Evolutionary conservation across 64 coral and sea anemone species (phyloP).

Genomic region (Actinia tenebrosa): DNA sequence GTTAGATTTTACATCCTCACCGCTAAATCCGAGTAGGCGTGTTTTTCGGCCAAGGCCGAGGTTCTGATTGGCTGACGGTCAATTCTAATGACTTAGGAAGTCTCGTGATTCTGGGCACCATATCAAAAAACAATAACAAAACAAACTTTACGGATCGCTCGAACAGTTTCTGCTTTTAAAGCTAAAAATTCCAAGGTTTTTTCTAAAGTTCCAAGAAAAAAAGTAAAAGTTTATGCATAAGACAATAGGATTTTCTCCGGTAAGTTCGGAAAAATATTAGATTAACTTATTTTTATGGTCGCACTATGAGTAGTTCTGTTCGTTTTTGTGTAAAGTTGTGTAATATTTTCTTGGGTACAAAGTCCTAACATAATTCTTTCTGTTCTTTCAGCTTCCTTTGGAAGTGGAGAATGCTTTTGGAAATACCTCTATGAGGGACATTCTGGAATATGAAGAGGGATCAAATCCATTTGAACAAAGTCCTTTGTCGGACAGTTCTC

Average conservation of each 20-base stretch:
- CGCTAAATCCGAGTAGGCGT: slow-evolving; percentile 59
- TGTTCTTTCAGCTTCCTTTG: slow-evolving; percentile 69
- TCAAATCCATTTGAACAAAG: slow-evolving; percentile 1
- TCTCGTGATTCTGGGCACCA: slow-evolving; percentile 93
- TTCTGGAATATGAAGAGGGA: background rate
- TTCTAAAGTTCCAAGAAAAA: background rate
- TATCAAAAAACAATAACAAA: slow-evolving; percentile 99
- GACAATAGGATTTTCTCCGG: slow-evolving; percentile 68
- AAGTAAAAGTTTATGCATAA: slow-evolving; percentile 68
- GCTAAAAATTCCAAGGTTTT: slow-evolving; percentile 7
- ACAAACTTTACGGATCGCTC: slow-evolving; percentile 54
- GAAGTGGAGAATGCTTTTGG: slow-evolving; percentile 87
- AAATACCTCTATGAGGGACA: slow-evolving; percentile 11
- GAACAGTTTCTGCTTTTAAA: slow-evolving; percentile 15
- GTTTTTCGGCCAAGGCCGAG: slow-evolving; percentile 65
- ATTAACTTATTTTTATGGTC: slow-evolving; percentile 21
- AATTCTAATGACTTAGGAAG: slow-evolving; percentile 62
- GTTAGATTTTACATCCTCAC: slow-evolving; percentile 41
- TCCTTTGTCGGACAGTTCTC: slow-evolving; percentile 8
- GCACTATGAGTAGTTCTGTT: slow-evolving; percentile 4
- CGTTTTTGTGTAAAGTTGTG: background rate
- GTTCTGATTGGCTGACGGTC: slow-evolving; percentile 63
- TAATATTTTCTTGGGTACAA: slow-evolving; percentile 3
- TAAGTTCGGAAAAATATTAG: slow-evolving; percentile 41
- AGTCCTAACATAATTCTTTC: background rate